Evolutionary conservation across 2,113 vertebrate genomes (phyloP).

Genomic region (Fukomys damarensis): DNA sequence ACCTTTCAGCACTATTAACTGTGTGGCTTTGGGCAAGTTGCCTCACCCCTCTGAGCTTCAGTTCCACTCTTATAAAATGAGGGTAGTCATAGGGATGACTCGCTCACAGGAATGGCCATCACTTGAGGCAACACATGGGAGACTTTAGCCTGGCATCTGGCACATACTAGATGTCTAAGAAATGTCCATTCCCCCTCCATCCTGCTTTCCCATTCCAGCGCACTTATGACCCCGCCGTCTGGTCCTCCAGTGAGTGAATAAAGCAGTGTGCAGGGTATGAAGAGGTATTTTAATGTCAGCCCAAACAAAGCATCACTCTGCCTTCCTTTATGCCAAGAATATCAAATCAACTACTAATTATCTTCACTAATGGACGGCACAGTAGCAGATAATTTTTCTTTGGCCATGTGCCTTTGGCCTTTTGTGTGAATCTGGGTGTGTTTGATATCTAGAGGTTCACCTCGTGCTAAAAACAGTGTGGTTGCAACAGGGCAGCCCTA

Average conservation of each 20-base stretch:
- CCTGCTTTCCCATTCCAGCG: slow-evolving; percentile 49
- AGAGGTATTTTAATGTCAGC: slow-evolving; percentile 53
- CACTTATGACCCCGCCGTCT: slow-evolving; percentile 51
- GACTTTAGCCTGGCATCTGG: not conserved
- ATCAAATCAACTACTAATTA: slow-evolving; percentile 71
- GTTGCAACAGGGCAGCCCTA: not conserved
- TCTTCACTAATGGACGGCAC: slow-evolving; percentile 37
- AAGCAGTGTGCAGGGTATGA: not conserved
- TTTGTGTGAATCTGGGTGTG: slow-evolving; percentile 61
- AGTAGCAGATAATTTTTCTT: slow-evolving; percentile 61
- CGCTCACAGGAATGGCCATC: not conserved
- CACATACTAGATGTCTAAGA: not conserved
- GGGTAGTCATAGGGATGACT: not conserved
- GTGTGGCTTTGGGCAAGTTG: not conserved
- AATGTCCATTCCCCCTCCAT: not conserved
- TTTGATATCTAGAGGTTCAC: slow-evolving; percentile 54
- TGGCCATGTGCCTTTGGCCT: slow-evolving; percentile 75
- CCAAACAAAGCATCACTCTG: slow-evolving; percentile 60
- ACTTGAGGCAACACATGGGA: not conserved
- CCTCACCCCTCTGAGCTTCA: not conserved
- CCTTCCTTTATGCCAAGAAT: slow-evolving; percentile 66
- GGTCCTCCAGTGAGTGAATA: not conserved
- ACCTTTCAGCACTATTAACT: rapidly evolving
- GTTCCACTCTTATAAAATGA: not conserved
- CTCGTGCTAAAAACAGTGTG: not conserved